phyloP scores from a whole-genome alignment of 2,113 vertebrate genomes.

The Pogona vitticeps region DNA sequence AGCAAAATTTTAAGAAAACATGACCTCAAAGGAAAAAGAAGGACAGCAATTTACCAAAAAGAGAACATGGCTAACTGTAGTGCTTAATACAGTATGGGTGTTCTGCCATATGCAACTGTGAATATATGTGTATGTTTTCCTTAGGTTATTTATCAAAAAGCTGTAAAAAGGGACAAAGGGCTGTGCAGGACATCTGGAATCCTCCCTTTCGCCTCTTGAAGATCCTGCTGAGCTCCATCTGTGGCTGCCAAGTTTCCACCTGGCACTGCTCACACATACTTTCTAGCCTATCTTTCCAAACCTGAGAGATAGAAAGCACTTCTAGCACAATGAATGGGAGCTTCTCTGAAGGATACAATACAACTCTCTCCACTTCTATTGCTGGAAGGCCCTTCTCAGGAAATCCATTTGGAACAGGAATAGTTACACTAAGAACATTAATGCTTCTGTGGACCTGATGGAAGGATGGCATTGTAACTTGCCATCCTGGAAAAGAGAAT shows the following conservation, averaged over 20 bases:
- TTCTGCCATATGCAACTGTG: neutral
- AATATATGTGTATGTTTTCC: neutral
- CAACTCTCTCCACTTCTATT: constrained; percentile 1
- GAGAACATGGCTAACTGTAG: neutral
- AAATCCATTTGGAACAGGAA: constrained; percentile 19
- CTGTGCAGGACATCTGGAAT: neutral
- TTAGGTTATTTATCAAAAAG: neutral
- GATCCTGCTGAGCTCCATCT: neutral
- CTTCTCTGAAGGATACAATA: neutral
- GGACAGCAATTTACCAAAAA: neutral
- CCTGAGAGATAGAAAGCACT: neutral
- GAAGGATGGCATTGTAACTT: neutral
- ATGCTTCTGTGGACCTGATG: neutral
- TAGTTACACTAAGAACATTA: constrained; percentile 9
- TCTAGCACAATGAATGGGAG: neutral
- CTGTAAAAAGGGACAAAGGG: neutral
- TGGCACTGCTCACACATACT: neutral
- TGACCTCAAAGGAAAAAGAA: neutral
- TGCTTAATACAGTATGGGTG: neutral
- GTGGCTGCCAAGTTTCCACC: neutral
- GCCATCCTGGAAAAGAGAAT: neutral
- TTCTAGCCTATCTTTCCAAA: neutral
- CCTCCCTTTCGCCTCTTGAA: neutral
- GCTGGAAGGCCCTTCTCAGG: constrained; percentile 9
- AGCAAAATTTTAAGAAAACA: neutral